These are phyloP conservation scores for Araneus ventricosus DNA, from an alignment of 1,140 invertebrate species.

Conservation along the genomic window DNA sequence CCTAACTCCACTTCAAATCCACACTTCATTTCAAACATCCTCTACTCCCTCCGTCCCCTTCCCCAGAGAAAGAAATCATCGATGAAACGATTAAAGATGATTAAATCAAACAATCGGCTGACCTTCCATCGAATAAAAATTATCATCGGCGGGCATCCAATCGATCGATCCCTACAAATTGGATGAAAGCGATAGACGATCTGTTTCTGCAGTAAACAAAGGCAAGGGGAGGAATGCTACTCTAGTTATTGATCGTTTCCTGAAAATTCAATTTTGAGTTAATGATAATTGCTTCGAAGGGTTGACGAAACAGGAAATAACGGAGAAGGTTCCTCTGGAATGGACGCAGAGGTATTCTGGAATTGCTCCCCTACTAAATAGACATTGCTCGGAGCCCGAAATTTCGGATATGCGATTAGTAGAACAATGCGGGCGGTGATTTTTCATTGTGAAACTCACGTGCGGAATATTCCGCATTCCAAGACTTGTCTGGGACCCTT, in stretches of 20 bases:
- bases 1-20: neutral
- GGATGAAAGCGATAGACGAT: constrained; percentile 18
- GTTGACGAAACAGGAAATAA: constrained; percentile 42
- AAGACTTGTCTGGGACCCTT: neutral
- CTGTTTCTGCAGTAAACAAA: neutral
- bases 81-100: constrained; percentile 1
- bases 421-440: constrained; percentile 34
- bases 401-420: constrained; percentile 28
- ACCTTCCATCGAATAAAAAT: constrained; percentile 6
- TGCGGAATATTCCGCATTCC: neutral
- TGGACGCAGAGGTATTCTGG: constrained; percentile 18
- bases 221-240: neutral
- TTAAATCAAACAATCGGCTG: constrained; percentile 11
- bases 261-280: constrained; percentile 56
- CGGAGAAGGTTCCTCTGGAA: neutral
- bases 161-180: neutral
- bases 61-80: neutral
- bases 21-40: neutral
- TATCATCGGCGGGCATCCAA: neutral
- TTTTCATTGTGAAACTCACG: constrained; percentile 27
- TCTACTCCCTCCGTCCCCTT: neutral
- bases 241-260: neutral
- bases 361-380: constrained; percentile 31
- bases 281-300: constrained; percentile 59
- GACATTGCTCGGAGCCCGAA: constrained; percentile 22